Base-by-base conservation (phyloP, 1,140 invertebrate genomes). In the Charaxes varanes region DNA sequence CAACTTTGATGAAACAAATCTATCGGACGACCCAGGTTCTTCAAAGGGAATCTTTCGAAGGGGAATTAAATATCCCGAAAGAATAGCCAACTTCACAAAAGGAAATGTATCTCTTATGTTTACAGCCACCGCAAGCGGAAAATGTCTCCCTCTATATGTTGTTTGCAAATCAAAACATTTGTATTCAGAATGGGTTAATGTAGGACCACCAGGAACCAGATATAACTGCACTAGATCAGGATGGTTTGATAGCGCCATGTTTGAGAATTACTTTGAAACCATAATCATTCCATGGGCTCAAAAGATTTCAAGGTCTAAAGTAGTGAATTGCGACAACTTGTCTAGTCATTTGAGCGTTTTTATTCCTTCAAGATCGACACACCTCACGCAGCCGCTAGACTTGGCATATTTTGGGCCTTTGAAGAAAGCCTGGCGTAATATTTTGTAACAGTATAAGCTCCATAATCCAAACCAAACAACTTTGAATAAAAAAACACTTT, bases 1-100 rank as follows among this genome's bases (percentile, higher is more conserved):
- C 2, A 85, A 85, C 46, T 85, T 65, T 49, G 81, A 85, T 47
- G 69, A 83, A 50, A 84, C 72, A 2, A 80, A 83, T 49, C 42
- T 79, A n/a, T 51, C 41, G 0, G 76, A 82, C 46, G 63, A 85
- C 50, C 62, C 65, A 5, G 68, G 72, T 2, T 28, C 28, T 6
- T 43, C 56, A 46, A 71, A 66, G 48, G 35, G 57, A 6, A 54
- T 78, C n/a, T 45, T 52, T 11, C 61, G 48, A 22, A 54, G 62
- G 36, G 57, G 54, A 5, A 44, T 36, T 14, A 77, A 77, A 48
- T 62, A 74, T n/a, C 60, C 66, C 2, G 68, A 77, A 50, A 49
- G 50, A 15, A 44, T 77, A 7, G 33, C 59, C 11, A 69, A 78
- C 45, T 52, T 35, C 10, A 56, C 59, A 2, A 80, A 78, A 40